Conservation (phyloP, 2,113 vertebrate species). For the Ginglymostoma cirratum region DNA sequence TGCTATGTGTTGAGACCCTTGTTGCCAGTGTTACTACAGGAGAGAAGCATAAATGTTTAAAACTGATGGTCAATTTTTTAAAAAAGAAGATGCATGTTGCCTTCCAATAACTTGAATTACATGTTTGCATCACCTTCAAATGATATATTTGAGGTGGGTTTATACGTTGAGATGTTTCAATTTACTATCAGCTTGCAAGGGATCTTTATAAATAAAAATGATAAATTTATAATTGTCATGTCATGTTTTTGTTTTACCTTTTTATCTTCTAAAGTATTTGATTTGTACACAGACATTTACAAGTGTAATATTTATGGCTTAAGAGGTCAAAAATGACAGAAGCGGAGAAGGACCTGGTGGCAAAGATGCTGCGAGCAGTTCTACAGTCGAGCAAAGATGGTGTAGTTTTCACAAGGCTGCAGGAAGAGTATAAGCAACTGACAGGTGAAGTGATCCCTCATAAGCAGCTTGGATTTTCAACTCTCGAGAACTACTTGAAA, state of each 20-base stretch:
- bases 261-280: not conserved
- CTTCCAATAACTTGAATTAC: not conserved
- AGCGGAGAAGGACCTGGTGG: constrained; percentile 58
- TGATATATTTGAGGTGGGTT: too few species aligned
- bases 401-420: constrained; percentile 61
- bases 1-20: not conserved
- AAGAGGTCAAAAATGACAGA: constrained; percentile 67
- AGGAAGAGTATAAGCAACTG: constrained; percentile 68
- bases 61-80: not conserved
- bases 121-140: not conserved
- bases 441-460: constrained; percentile 79
- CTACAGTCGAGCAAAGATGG: constrained; percentile 77
- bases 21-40: not conserved
- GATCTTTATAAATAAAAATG: not conserved
- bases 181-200: not conserved
- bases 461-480: constrained; percentile 64
- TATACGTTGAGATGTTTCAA: not conserved
- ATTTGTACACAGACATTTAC: not conserved
- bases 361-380: constrained; percentile 77
- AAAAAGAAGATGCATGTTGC: not conserved
- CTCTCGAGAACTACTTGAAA: constrained; percentile 66
- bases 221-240: too few species aligned
- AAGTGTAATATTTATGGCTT: not conserved
- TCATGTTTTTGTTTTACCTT: not conserved
- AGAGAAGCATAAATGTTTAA: not conserved